These are phyloP conservation scores for Phoxinus phoxinus DNA, from an alignment of 2,113 vertebrate genomes.

Conservation along the genomic window DNA sequence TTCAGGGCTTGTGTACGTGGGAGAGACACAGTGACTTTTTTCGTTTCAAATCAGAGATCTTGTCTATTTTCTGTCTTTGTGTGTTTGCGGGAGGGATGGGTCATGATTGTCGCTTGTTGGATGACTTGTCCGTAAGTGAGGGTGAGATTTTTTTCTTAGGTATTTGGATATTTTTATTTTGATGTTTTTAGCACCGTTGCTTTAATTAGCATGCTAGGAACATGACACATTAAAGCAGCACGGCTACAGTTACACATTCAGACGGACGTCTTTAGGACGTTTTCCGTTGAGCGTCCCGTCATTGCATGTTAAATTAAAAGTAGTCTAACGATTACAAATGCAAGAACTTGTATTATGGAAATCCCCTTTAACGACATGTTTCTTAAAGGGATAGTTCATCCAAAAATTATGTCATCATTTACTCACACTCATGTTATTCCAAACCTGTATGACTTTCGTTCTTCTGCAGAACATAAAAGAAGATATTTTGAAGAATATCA, in stretches of 20 bases:
- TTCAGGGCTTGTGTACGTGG: conserved; percentile 63
- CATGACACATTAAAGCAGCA: neutral
- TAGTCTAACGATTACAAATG: conserved; percentile 11
- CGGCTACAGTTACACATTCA: neutral
- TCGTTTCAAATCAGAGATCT: conserved; percentile 72
- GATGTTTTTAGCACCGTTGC: neutral
- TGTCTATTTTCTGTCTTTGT: conserved; percentile 24
- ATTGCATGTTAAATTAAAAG: neutral
- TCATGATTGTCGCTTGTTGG: neutral
- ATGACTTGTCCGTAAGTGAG: neutral
- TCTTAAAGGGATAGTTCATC: neutral
- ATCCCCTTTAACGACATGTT: neutral
- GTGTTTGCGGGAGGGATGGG: conserved; percentile 22
- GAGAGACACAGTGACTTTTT: conserved; percentile 66
- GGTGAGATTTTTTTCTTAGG: too few species aligned
- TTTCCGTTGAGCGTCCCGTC: neutral
- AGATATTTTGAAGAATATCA: neutral
- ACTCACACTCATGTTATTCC: neutral
- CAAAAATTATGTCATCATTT: neutral
- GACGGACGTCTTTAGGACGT: neutral
- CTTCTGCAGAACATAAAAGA: neutral
- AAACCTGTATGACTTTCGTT: neutral
- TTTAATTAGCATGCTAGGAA: neutral
- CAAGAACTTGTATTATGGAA: neutral
- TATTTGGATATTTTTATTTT: neutral